Evolutionary conservation across 2,797 vertebrate species (phyloP), one percentile per base, ranked within the genome.

Genomic region (Naso thynnoides): DNA sequence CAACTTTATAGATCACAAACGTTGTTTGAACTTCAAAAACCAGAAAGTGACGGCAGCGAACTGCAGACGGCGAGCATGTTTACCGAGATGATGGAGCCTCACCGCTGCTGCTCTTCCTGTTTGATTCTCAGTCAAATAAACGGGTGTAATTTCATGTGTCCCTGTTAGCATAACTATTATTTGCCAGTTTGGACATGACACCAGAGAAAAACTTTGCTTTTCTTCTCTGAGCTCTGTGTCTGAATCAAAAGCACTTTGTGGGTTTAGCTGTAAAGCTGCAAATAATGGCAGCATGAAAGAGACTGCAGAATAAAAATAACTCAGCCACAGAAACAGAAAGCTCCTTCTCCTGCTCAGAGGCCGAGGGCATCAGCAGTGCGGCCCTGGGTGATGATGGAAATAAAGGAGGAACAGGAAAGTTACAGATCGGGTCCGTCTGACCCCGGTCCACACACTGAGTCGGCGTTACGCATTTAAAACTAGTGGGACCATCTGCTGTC

Each of bases 401-500:
- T 5, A 24, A 9, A 39, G 26, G 47, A 36, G 23, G 50, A 63
- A 27, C n/a, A 6, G 48, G 9, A 55, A 29, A 23, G 42, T 36
- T 58, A 21, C 1, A 52, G 57, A 31, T 36, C 58, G 4, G 53
- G 23, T 31, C 53, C 1, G 31, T 45, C 61, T 60, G 66, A 77
- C 59, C 63, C 23, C 0, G 54, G 39, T 45, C n/a, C 0, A 56
- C 55, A 23, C 24, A 1, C 8, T 16, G 49, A 71, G 31, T 16
- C 52, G 16, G 3, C 0, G 33, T 1, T n/a, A 13, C 4, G 5
- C 41, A 39, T n/a, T 42, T 8, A 49, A 36, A 61, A 53, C 44
- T 19, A 50, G 52, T 19, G 62, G 70, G 52, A 66, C 44, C 60
- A 47, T 70, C 58, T 21, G 77, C 26, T 78, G 86, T 54, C 81